These are phyloP conservation scores for Sebastes nivosus DNA, from an alignment of 2,797 vertebrate species.

Conservation along the genomic window DNA sequence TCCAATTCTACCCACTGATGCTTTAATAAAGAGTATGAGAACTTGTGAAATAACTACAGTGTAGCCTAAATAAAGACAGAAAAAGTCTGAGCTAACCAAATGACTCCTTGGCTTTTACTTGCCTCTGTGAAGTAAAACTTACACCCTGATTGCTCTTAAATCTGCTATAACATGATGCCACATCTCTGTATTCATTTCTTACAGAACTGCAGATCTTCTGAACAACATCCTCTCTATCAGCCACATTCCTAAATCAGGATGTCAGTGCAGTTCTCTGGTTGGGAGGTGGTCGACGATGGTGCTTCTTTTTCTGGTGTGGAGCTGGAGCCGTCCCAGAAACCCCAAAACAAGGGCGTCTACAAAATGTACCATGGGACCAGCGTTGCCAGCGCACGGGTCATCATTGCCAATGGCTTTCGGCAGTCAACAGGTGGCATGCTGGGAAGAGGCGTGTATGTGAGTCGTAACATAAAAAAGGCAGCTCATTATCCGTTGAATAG, in stretches of 20 bases:
- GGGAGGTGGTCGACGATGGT: slow-evolving; percentile 66
- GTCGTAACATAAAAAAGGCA: slow-evolving; percentile 75
- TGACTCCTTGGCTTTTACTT: not conserved
- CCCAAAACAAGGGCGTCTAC: slow-evolving; percentile 67
- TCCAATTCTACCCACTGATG: too few species aligned
- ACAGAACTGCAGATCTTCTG: not conserved
- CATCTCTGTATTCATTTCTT: not conserved
- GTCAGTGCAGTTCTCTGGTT: slow-evolving; percentile 62
- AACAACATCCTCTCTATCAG: not conserved
- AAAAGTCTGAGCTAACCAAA: not conserved
- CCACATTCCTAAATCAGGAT: slow-evolving; percentile 21
- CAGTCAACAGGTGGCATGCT: slow-evolving; percentile 73
- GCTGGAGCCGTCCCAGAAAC: slow-evolving; percentile 56
- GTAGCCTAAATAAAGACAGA: not conserved
- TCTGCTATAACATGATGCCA: not conserved
- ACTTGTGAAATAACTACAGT: not conserved
- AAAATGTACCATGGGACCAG: slow-evolving; percentile 81
- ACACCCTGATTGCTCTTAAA: not conserved
- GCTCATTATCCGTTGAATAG: slow-evolving; percentile 57
- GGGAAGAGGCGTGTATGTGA: slow-evolving; percentile 79
- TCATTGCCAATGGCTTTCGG: slow-evolving; percentile 70
- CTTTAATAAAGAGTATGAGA: too few species aligned
- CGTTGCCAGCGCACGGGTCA: slow-evolving; percentile 51
- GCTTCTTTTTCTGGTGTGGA: slow-evolving; percentile 30
- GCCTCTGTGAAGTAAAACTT: not conserved